phyloP scores from a whole-genome alignment of 2,797 vertebrate genomes.

The Erethizon dorsatum region DNA sequence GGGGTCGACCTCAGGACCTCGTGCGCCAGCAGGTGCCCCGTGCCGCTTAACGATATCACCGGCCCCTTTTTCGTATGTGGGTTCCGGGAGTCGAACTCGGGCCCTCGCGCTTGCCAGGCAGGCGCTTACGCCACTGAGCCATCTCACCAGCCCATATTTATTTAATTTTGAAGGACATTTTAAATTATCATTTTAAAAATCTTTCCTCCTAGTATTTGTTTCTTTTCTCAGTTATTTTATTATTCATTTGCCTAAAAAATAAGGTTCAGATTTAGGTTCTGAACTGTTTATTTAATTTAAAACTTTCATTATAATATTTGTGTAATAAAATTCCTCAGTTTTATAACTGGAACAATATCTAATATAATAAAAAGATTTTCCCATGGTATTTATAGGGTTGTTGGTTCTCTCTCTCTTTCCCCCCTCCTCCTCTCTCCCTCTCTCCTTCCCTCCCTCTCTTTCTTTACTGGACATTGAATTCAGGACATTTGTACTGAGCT shows the following conservation, averaged over 20 bases:
- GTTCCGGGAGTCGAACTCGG: too few relatives aligned
- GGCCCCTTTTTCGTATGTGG: too few relatives aligned
- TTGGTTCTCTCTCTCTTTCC: background rate
- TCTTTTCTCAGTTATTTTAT: constrained; percentile 47
- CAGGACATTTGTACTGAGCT: background rate
- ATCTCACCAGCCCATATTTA: too few relatives aligned
- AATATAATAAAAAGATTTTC: constrained; percentile 50
- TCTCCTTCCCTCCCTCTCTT: background rate
- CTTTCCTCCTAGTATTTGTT: background rate
- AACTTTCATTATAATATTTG: constrained; percentile 27
- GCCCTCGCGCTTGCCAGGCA: too few relatives aligned
- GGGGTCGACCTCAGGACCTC: too few relatives aligned
- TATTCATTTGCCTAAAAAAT: constrained; percentile 41
- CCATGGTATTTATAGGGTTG: constrained; percentile 2
- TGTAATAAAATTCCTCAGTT: constrained; percentile 32
- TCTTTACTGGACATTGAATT: background rate
- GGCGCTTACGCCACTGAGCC: too few relatives aligned
- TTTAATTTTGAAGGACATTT: too few relatives aligned
- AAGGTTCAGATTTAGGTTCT: constrained; percentile 65
- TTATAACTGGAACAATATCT: constrained; percentile 18
- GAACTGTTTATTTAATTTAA: constrained; percentile 17
- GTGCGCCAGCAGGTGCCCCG: too few relatives aligned
- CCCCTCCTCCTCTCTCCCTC: too few relatives aligned
- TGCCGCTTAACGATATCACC: too few relatives aligned
- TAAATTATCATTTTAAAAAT: background rate